Evolutionary conservation across 2,113 vertebrate genomes (phyloP).

Genomic region (Sylvietta virens): DNA sequence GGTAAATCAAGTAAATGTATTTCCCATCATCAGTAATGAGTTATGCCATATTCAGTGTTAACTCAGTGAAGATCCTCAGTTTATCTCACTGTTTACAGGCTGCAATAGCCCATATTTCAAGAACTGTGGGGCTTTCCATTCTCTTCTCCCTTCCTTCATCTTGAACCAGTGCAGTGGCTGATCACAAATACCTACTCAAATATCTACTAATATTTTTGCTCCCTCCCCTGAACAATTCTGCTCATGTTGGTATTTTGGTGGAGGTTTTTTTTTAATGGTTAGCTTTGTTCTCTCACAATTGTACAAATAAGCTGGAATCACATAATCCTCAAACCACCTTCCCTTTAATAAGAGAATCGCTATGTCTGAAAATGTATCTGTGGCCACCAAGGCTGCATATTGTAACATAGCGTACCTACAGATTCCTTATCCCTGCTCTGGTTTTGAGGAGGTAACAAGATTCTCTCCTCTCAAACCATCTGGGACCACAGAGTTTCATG

Average conservation of each 20-base stretch:
- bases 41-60: not conserved
- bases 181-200: not conserved
- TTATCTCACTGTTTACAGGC: not conserved
- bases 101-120: not conserved
- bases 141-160: not conserved
- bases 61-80: not conserved
- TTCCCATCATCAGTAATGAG: not conserved
- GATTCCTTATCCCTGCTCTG: not conserved
- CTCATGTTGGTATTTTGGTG: not conserved
- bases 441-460: not conserved
- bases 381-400: not conserved
- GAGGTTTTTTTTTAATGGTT: not conserved
- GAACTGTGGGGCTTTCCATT: not conserved
- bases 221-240: not conserved
- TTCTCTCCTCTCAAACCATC: not conserved
- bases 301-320: not conserved
- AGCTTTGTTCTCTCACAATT: not conserved
- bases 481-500: not conserved
- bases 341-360: not conserved
- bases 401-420: not conserved
- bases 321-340: not conserved
- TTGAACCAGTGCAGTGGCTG: not conserved
- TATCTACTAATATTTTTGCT: not conserved
- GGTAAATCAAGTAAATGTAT: not conserved
- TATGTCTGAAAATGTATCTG: not conserved